phyloP scores from a whole-genome alignment of 1,140 invertebrate species.

The Euglossa dilemma region DNA sequence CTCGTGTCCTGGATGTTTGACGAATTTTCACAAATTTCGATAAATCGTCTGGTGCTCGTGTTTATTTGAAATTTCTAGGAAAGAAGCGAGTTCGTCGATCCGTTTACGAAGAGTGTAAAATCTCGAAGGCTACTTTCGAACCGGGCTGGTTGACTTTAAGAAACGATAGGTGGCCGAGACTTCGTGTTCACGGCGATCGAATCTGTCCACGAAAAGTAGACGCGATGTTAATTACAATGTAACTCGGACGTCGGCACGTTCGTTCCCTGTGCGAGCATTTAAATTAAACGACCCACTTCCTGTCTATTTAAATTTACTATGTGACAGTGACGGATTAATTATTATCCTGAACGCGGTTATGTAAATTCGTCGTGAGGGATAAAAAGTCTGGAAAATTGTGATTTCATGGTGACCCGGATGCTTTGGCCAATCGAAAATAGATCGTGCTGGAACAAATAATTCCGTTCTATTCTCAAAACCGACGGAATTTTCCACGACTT shows the following conservation, averaged over 20 bases:
- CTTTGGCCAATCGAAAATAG: background rate
- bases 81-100: background rate
- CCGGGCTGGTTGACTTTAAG: background rate
- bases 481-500: too few relatives aligned
- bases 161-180: background rate
- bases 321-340: conserved; percentile 44
- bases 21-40: too few relatives aligned
- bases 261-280: conserved; percentile 35
- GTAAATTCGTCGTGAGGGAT: background rate
- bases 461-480: too few relatives aligned
- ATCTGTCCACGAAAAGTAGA: conserved; percentile 1
- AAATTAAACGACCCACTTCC: conserved; percentile 36
- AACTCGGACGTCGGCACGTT: conserved; percentile 29
- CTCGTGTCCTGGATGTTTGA: too few relatives aligned
- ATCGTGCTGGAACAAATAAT: background rate
- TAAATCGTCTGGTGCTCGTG: too few relatives aligned
- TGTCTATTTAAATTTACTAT: conserved; percentile 38
- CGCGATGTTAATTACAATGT: conserved; percentile 20
- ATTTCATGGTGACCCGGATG: background rate
- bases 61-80: too few relatives aligned
- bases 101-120: background rate
- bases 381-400: conserved; percentile 13
- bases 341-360: conserved; percentile 23
- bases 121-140: background rate
- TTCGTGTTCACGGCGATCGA: conserved; percentile 6